phyloP scores from a whole-genome alignment of 2,797 vertebrate species.

The Falco rusticolus region DNA sequence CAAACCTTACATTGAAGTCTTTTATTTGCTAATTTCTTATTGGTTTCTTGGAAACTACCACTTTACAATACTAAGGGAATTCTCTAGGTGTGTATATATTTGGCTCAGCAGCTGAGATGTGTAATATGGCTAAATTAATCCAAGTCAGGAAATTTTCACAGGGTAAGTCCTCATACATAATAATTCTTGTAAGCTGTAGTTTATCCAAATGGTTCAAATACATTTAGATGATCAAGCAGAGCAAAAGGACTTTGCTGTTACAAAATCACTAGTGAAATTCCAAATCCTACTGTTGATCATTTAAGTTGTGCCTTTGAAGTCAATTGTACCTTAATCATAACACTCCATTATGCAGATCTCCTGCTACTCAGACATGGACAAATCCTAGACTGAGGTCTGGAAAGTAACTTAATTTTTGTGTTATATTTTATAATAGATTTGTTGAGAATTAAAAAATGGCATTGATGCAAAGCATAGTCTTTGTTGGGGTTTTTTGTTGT shows the following conservation, averaged over 20 bases:
- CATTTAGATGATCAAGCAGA: neutral
- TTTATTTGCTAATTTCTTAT: neutral
- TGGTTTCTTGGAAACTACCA: neutral
- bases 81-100: neutral
- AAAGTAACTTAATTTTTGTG: neutral
- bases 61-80: neutral
- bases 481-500: neutral
- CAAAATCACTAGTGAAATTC: neutral
- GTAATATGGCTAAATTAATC: neutral
- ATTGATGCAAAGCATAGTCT: neutral
- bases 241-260: neutral
- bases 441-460: neutral
- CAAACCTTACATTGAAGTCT: neutral
- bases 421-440: neutral
- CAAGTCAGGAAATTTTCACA: neutral
- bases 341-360: neutral
- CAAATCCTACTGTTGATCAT: neutral
- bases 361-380: neutral
- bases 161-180: neutral
- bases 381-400: neutral
- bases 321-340: neutral
- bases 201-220: neutral
- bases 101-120: neutral
- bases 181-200: neutral
- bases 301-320: neutral